Conservation (phyloP, 2,888 invertebrate genomes). For the Malthinus flaveolus region DNA sequence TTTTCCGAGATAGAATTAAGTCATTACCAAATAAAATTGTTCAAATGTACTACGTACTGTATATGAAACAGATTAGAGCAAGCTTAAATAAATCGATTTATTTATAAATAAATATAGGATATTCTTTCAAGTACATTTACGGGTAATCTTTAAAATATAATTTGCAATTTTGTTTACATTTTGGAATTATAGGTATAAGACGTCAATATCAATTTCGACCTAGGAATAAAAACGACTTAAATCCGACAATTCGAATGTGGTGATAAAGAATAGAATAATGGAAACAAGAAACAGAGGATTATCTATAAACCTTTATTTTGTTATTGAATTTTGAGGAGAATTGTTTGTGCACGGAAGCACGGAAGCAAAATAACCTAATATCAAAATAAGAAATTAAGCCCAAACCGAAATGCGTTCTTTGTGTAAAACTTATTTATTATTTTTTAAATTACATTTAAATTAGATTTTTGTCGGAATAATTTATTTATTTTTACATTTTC, state of each 20-base stretch:
- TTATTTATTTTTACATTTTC: neutral
- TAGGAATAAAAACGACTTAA: conserved; percentile 13
- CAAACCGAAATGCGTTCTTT: conserved; percentile 3
- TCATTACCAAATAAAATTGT: no score
- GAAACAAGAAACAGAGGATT: conserved; percentile 35
- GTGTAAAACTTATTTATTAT: conserved; percentile 10
- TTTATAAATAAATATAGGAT: no score
- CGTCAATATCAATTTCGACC: conserved; percentile 25
- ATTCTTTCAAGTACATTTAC: neutral
- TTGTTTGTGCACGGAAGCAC: conserved; percentile 16
- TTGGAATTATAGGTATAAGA: conserved; percentile 9
- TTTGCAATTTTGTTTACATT: neutral
- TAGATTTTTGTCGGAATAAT: neutral
- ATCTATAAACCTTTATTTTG: conserved; percentile 39
- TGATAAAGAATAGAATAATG: conserved; percentile 29
- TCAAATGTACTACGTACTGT: no score
- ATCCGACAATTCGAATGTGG: conserved; percentile 30
- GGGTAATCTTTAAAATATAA: neutral
- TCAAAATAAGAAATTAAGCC: conserved; percentile 19
- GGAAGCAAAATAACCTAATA: conserved; percentile 16
- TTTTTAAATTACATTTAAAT: conserved; percentile 5
- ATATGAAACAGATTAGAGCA: no score
- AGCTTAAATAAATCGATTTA: no score
- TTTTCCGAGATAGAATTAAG: no score
- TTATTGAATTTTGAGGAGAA: conserved; percentile 41